Base-by-base conservation (phyloP, 2,888 invertebrate species). In the Nymphalis urticae region DNA sequence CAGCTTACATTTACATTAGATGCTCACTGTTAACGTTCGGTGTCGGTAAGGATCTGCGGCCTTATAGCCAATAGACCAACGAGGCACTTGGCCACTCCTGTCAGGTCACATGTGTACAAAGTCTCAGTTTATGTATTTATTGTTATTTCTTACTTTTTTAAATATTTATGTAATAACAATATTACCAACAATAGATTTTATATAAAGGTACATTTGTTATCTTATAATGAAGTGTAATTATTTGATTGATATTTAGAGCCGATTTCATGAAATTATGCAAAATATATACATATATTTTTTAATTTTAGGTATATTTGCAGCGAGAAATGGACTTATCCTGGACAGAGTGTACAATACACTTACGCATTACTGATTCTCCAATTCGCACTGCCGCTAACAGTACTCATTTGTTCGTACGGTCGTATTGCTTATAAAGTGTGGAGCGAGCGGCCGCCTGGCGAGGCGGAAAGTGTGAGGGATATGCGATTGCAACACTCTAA, bases 351-450 rank as follows among this genome's bases (percentile, higher is more conserved):
- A 79, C 94, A 95, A 75, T 98, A 97, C 87, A 96, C 96, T 1
- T 94, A 96, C 79, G 95, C 95, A 0, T 90, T 98, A 74, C 94
- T 97, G 85, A 93, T 95, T 58, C 93, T 98, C 61, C 98, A 98
- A 87, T 98, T 97, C 84, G 94, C 96, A 73, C 92, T 98, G 73
- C 98, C 98, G 0, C 92, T 97, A 73, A 85, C 94, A 21, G 97
- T 97, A 36, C 94, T 98, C 17, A 91, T 97, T 64, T 96, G 96
- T 83, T 97, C 97, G 0, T 98, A 98, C 83, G 95, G 96, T 1
- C 94, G 96, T 76, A 98, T 98, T 69, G 97, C 96, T 0, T 93
- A 96, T 61, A 95, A 96, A 7, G 97, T 98, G 60, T 97, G 97
- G 97, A 97, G 96, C 36, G 88, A 96, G 76, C 93, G 95, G 47